A percentile compares a stretch with the other conserved stretches of the same genome.
Conservation (phyloP, 2,797 vertebrate genomes). For the Rhinella marina region DNA sequence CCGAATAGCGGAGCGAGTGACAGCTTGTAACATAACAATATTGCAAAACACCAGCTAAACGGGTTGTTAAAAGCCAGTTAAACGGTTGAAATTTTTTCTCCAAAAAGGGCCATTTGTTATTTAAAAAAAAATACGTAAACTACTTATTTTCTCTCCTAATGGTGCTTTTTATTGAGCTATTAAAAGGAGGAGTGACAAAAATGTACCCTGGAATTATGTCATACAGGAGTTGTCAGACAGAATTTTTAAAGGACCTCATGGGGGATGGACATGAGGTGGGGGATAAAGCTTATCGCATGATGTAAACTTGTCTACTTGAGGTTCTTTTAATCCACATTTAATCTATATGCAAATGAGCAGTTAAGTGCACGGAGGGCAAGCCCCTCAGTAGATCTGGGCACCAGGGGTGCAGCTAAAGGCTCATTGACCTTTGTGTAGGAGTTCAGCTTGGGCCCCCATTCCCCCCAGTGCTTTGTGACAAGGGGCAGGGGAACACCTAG, state of each 20-base stretch:
- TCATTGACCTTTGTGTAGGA: no score
- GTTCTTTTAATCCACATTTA: no score
- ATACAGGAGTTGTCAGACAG: neutral
- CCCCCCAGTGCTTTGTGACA: no score
- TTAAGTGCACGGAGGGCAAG: no score
- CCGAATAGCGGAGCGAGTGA: conserved; percentile 19
- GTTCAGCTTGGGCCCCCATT: no score
- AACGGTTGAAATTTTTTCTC: neutral
- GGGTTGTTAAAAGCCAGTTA: neutral
- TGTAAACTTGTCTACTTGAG: no score
- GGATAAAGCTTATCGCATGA: no score
- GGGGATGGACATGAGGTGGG: no score
- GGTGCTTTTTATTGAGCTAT: neutral
- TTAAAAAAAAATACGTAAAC: neutral
- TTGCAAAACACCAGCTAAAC: conserved; percentile 32
- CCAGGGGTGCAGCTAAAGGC: no score
- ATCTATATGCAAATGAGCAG: no score
- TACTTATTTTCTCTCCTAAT: conserved; percentile 5
- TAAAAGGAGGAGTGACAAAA: neutral
- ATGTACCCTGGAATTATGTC: neutral
- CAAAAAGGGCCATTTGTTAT: neutral
- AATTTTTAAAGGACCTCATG: neutral
- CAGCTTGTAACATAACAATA: conserved; percentile 28
- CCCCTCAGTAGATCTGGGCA: no score
- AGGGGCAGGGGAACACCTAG: no score